Percentiles rank a stretch among this genome's conserved stretches.
Evolutionary conservation across 2,797 vertebrate genomes (phyloP).

Genomic region (Typhlichthys subterraneus): DNA sequence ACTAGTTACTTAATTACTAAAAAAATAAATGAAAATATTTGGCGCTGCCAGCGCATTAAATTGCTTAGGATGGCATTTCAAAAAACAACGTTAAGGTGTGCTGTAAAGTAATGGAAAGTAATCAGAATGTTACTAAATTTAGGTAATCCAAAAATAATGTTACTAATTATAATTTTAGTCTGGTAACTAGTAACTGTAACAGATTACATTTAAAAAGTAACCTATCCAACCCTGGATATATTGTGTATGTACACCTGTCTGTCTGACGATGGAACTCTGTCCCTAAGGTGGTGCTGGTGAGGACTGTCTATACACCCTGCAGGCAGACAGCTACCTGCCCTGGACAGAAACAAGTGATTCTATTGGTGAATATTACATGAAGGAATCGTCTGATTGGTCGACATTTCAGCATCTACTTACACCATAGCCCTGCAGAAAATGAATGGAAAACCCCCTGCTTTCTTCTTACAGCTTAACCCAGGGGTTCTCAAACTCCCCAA

Average conservation of each 20-base stretch:
- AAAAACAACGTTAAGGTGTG: too few species aligned
- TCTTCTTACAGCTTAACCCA: background rate
- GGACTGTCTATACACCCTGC: constrained; percentile 44
- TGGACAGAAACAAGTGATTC: constrained; percentile 38
- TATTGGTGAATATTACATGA: constrained; percentile 54
- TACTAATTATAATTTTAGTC: too few species aligned
- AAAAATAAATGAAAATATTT: too few species aligned
- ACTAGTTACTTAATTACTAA: too few species aligned
- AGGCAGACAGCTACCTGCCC: constrained; percentile 43
- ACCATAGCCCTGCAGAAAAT: constrained; percentile 20
- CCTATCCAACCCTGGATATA: too few species aligned
- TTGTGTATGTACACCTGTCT: background rate
- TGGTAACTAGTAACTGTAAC: too few species aligned
- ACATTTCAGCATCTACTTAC: constrained; percentile 47
- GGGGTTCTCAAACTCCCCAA: background rate
- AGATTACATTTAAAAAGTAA: too few species aligned
- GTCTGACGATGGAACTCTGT: constrained; percentile 13
- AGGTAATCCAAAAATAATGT: too few species aligned
- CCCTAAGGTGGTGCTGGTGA: constrained; percentile 51
- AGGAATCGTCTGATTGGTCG: constrained; percentile 64
- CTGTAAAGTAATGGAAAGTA: too few species aligned
- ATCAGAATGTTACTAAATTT: too few species aligned
- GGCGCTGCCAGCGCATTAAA: too few species aligned
- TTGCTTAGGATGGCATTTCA: too few species aligned
- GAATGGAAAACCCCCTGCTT: background rate